Percentiles rank a stretch among this genome's conserved stretches.
phyloP scores from a whole-genome alignment of 2,888 invertebrate genomes.

The Cyclophora punctaria region DNA sequence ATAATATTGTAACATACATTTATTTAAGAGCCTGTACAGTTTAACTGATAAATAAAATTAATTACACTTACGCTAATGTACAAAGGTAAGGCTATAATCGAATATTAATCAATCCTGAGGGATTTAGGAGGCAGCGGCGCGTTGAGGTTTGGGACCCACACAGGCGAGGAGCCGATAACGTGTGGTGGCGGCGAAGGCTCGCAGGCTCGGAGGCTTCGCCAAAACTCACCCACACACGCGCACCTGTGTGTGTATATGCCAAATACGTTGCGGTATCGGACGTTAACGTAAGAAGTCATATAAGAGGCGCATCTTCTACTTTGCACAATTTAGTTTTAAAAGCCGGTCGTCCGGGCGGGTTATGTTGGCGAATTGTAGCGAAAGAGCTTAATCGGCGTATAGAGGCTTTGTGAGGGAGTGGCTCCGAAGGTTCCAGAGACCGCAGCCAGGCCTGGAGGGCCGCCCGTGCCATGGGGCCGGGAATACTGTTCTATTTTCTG shows the following conservation, averaged over 20 bases:
- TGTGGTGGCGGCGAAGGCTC: conserved; percentile 31
- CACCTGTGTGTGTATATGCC: conserved; percentile 49
- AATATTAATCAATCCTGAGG: neutral
- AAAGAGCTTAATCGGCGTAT: conserved; percentile 42
- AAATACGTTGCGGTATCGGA: conserved; percentile 71
- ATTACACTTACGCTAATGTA: too few species aligned
- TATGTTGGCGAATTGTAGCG: conserved; percentile 59
- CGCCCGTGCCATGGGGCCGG: conserved; percentile 68
- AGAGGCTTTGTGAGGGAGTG: conserved; percentile 27
- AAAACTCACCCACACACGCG: conserved; percentile 54
- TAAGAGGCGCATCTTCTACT: conserved; percentile 73
- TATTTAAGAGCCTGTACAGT: too few species aligned
- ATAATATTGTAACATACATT: too few species aligned
- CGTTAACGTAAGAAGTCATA: conserved; percentile 72
- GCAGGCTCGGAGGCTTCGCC: conserved; percentile 40
- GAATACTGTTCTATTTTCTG: conserved; percentile 54
- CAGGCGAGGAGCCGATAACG: conserved; percentile 30
- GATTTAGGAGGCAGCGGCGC: neutral
- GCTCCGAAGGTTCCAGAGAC: conserved; percentile 7
- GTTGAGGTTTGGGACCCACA: conserved; percentile 8
- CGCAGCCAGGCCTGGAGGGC: conserved; percentile 41
- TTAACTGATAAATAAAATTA: too few species aligned
- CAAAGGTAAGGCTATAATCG: too few species aligned
- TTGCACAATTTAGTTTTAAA: conserved; percentile 72
- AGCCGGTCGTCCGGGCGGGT: conserved; percentile 64